Evolutionary conservation across 2,113 vertebrate genomes (phyloP).

Genomic region (Patagioenas fasciata): DNA sequence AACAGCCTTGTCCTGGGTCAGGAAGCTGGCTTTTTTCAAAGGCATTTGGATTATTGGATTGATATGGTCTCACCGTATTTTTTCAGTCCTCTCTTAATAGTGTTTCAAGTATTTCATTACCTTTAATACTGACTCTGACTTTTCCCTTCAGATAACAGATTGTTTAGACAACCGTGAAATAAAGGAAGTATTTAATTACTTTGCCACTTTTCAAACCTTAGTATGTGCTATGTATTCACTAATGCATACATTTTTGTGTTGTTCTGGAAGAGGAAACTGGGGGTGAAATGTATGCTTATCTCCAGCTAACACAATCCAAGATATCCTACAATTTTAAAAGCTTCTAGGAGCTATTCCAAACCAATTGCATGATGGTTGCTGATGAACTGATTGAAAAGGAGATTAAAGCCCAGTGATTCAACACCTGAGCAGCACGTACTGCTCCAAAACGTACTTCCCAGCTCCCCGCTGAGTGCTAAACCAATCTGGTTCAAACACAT

Average conservation of each 20-base stretch:
- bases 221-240: background rate
- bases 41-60: background rate
- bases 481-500: background rate
- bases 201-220: background rate
- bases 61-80: background rate
- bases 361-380: background rate
- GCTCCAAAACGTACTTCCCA: background rate
- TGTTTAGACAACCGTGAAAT: slow-evolving; percentile 48
- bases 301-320: slow-evolving; percentile 29
- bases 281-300: slow-evolving; percentile 31
- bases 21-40: slow-evolving; percentile 44
- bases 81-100: slow-evolving; percentile 3
- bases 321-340: slow-evolving; percentile 25
- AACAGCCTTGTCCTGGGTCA: background rate
- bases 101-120: slow-evolving; percentile 31
- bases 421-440: rapidly evolving
- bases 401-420: slow-evolving; percentile 9
- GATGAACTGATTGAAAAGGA: background rate
- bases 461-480: background rate
- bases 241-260: slow-evolving; percentile 12
- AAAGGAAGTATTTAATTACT: slow-evolving; percentile 61
- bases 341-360: slow-evolving; percentile 2
- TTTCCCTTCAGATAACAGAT: slow-evolving; percentile 46
- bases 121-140: background rate
- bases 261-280: slow-evolving; percentile 3